A percentile compares a stretch with the other conserved stretches of the same genome.
Conservation (phyloP, 1,140 invertebrate genomes). For the Procambarus virginalis region DNA sequence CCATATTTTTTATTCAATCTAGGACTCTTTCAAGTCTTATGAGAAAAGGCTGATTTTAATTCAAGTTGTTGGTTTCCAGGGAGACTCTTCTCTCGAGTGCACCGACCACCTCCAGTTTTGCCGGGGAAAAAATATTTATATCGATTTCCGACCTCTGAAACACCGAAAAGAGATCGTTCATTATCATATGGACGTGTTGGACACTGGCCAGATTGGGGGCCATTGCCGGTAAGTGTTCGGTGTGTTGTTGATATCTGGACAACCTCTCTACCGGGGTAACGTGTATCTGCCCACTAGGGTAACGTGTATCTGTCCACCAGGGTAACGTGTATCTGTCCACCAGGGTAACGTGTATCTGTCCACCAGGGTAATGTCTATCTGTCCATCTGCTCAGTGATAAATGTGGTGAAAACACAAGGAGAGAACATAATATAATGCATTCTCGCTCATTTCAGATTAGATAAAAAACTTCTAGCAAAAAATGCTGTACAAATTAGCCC, state of each 20-base stretch:
- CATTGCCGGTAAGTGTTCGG: conserved; percentile 78
- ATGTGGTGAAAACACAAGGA: too few species aligned
- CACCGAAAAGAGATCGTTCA: conserved; percentile 83
- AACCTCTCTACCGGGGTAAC: too few species aligned
- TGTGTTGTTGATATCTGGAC: too few species aligned
- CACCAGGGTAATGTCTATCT: not conserved
- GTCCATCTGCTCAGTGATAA: too few species aligned
- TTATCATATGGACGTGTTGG: conserved; percentile 95
- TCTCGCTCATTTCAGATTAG: conserved; percentile 74
- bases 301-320: too few species aligned
- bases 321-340: too few species aligned
- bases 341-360: too few species aligned
- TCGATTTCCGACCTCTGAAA: conserved; percentile 90
- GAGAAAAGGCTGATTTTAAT: too few species aligned
- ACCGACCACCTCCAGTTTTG: conserved; percentile 93
- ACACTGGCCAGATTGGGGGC: conserved; percentile 88
- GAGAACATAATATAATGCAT: too few species aligned
- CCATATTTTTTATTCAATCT: too few species aligned
- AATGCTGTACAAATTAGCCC: conserved; percentile 82
- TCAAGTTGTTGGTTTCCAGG: conserved; percentile 75
- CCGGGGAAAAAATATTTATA: conserved; percentile 89
- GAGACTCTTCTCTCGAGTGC: conserved; percentile 92
- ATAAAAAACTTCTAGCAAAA: conserved; percentile 80
- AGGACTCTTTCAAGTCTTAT: too few species aligned
- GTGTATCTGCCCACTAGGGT: too few species aligned